Percentiles rank a stretch among this genome's conserved stretches.
phyloP scores from a whole-genome alignment of 2,888 invertebrate species.

The Spicauda simplicius region DNA sequence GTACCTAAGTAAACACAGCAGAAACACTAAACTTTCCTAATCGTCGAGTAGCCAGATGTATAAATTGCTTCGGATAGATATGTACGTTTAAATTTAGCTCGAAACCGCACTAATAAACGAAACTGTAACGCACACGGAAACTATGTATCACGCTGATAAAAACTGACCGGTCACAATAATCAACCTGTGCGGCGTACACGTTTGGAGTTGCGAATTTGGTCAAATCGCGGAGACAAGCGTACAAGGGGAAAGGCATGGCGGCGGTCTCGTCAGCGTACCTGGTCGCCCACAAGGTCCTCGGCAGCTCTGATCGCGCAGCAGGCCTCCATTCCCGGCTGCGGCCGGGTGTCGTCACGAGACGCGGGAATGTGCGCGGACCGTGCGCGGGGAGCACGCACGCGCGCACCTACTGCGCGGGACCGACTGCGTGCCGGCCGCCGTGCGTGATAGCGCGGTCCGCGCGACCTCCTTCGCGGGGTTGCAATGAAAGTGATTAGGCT shows the following conservation, averaged over 20 bases:
- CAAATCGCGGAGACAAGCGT: conserved; percentile 14
- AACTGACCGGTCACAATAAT: conserved; percentile 37
- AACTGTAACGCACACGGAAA: conserved; percentile 34
- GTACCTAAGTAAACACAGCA: conserved; percentile 8
- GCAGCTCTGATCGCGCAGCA: conserved; percentile 76
- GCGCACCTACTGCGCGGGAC: conserved; percentile 54
- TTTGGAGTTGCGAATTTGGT: conserved; percentile 29
- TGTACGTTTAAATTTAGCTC: conserved; percentile 6
- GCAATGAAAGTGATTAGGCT: conserved; percentile 81
- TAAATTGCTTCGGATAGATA: neutral
- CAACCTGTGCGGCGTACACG: conserved; percentile 28
- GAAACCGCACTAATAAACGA: conserved; percentile 24
- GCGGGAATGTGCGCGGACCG: conserved; percentile 44
- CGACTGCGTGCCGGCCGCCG: conserved; percentile 47
- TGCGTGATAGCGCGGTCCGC: conserved; percentile 61
- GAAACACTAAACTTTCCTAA: neutral
- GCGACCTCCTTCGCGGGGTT: conserved; percentile 76
- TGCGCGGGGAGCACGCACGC: conserved; percentile 50
- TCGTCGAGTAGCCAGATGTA: neutral
- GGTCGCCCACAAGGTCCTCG: conserved; percentile 82
- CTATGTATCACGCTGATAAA: conserved; percentile 36
- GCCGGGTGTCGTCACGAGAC: conserved; percentile 57
- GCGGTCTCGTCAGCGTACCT: conserved; percentile 59
- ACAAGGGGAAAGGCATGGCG: conserved; percentile 24
- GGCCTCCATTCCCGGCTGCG: conserved; percentile 80